These are phyloP conservation scores for Acanthochromis polyacanthus DNA, from an alignment of 2,113 vertebrate species.

Conservation along the genomic window DNA sequence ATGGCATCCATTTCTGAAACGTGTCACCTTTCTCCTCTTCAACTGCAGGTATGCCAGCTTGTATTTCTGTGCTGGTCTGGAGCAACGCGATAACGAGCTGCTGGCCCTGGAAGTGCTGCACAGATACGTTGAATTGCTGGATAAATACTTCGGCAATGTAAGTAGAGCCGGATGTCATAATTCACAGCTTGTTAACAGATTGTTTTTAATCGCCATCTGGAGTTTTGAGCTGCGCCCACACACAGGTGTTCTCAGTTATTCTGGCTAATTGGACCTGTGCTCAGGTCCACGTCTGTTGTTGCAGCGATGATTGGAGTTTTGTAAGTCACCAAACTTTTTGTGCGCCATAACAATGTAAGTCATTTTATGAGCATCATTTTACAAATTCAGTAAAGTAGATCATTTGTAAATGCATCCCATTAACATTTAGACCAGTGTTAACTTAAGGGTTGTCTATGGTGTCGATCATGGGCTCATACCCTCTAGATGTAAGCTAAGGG, in stretches of 20 bases:
- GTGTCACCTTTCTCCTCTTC: not conserved
- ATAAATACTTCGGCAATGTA: constrained; percentile 97
- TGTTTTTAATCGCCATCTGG: not conserved
- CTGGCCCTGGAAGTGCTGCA: constrained; percentile 92
- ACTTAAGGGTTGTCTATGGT: too few species aligned
- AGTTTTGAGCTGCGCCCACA: too few species aligned
- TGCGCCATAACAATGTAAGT: too few species aligned
- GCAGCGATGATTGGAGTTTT: not conserved
- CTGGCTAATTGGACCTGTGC: not conserved
- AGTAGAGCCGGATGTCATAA: constrained; percentile 54
- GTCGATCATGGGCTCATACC: too few species aligned
- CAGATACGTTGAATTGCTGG: constrained; percentile 93
- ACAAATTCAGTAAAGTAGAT: too few species aligned
- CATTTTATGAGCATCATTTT: too few species aligned
- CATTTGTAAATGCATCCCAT: too few species aligned
- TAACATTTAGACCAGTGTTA: too few species aligned
- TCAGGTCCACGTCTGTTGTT: not conserved
- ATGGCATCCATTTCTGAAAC: too few species aligned
- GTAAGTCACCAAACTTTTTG: too few species aligned
- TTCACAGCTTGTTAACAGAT: not conserved
- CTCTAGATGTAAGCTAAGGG: too few species aligned
- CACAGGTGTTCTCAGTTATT: not conserved
- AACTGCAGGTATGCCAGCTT: constrained; percentile 91
- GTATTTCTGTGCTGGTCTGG: constrained; percentile 93
- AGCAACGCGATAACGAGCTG: constrained; percentile 93